phyloP scores from a whole-genome alignment of 2,113 vertebrate species.

The Octodon degus region DNA sequence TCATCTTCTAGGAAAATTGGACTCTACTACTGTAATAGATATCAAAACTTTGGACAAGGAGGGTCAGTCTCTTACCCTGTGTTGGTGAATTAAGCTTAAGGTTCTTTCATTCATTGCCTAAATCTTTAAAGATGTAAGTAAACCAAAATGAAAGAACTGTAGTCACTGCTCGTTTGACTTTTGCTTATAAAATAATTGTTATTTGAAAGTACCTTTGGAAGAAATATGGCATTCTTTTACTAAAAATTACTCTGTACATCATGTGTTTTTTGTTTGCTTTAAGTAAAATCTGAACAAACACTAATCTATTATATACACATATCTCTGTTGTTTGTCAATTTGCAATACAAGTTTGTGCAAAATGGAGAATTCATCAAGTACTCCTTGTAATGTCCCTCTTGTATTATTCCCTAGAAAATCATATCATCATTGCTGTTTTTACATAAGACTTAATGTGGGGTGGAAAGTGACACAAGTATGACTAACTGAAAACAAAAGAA shows the following conservation, averaged over 20 bases:
- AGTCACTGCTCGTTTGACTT: neutral
- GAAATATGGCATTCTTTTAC: neutral
- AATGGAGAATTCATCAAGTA: neutral
- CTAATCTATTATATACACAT: neutral
- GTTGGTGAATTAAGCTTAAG: neutral
- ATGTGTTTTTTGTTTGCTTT: neutral
- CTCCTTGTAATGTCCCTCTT: neutral
- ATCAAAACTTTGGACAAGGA: neutral
- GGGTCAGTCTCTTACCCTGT: neutral
- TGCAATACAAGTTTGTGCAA: conserved; percentile 6
- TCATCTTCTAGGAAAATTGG: neutral
- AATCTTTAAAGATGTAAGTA: conserved; percentile 5
- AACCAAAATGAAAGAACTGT: neutral
- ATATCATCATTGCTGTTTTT: neutral
- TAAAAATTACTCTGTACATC: neutral
- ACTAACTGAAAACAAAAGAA: conserved; percentile 49
- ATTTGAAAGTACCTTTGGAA: neutral
- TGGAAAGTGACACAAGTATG: neutral
- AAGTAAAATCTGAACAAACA: neutral
- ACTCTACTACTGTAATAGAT: neutral
- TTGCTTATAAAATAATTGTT: neutral
- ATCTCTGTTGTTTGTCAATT: neutral
- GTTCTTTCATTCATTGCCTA: neutral
- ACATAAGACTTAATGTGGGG: neutral
- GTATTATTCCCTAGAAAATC: neutral